phyloP scores from a whole-genome alignment of 64 coral and sea anemone species.

The Acropora tenuis region DNA sequence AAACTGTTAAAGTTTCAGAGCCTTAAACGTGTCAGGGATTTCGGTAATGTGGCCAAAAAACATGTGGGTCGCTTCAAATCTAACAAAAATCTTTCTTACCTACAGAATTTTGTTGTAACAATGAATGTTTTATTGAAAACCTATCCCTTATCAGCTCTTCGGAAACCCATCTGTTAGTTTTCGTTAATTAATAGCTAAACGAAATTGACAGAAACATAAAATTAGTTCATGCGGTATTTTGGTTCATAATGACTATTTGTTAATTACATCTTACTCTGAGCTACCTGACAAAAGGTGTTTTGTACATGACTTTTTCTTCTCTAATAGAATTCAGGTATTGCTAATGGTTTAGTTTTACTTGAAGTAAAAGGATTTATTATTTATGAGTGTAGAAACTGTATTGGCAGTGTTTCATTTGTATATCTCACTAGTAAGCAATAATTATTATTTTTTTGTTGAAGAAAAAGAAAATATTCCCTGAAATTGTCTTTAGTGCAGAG shows the following conservation, averaged over 20 bases:
- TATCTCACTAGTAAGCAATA: not conserved
- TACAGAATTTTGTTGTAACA: not conserved
- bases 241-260: not conserved
- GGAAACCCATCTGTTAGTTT: not conserved
- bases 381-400: slow-evolving; percentile 18
- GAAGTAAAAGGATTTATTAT: slow-evolving; percentile 22
- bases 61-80: not conserved
- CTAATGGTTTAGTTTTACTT: not conserved
- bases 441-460: no score
- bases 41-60: not conserved
- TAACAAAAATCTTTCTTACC: not conserved
- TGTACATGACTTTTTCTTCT: not conserved
- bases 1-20: not conserved
- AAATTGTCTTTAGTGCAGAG: no score
- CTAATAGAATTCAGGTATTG: not conserved
- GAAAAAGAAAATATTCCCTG: no score
- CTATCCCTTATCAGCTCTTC: not conserved
- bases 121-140: slow-evolving; percentile 41
- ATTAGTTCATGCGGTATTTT: not conserved
- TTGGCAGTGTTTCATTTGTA: not conserved
- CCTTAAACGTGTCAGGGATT: not conserved
- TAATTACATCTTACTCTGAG: not conserved
- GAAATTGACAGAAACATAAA: slow-evolving; percentile 4
- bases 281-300: not conserved
- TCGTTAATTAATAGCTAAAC: not conserved